Evolutionary conservation across 2,113 vertebrate species (phyloP).

Genomic region (mouse (Mus musculus)): DNA sequence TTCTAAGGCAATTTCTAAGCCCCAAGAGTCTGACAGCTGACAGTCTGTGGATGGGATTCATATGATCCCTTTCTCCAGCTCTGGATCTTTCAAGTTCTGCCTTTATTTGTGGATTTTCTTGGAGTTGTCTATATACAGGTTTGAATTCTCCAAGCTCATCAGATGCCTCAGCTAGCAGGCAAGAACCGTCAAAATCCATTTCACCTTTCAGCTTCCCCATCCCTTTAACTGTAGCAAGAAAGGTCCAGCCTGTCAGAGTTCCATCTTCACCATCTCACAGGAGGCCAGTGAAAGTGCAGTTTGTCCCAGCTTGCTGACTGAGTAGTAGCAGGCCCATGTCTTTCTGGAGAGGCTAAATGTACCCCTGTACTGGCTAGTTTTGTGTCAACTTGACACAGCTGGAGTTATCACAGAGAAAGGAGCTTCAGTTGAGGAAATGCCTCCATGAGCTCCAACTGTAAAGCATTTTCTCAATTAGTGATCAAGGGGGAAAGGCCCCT

Average conservation of each 20-base stretch:
- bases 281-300: not conserved
- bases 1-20: not conserved
- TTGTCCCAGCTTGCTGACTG: not conserved
- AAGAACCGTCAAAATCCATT: constrained; percentile 18
- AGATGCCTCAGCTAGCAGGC: not conserved
- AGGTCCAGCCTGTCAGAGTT: not conserved
- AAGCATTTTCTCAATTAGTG: too few species aligned
- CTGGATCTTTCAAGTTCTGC: not conserved
- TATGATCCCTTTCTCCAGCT: not conserved
- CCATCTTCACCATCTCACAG: not conserved
- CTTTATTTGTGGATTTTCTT: not conserved
- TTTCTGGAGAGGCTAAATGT: not conserved
- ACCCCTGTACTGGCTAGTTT: too few species aligned
- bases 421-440: too few species aligned
- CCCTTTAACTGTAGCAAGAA: constrained; percentile 12
- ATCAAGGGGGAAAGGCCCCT: too few species aligned
- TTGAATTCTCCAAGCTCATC: not conserved
- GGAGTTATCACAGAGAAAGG: too few species aligned
- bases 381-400: too few species aligned
- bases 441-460: too few species aligned
- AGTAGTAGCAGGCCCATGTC: not conserved
- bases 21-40: not conserved
- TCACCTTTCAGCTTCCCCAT: not conserved
- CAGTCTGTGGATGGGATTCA: not conserved
- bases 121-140: not conserved